Conservation (phyloP, 2,888 invertebrate species). For the Phymatocera aterrima region DNA sequence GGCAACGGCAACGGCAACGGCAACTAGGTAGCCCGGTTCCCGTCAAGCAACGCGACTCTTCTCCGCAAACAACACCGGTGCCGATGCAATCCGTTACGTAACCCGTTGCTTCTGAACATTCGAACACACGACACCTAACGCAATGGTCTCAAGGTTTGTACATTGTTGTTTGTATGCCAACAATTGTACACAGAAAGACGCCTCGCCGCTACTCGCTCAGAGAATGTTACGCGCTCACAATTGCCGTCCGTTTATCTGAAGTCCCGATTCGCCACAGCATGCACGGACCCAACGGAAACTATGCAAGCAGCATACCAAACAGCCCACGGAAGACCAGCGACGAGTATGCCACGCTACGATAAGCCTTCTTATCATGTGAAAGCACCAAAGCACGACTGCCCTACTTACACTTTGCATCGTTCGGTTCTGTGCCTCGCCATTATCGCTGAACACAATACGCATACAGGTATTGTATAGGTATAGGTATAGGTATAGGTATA, state of each 20-base stretch:
- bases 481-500: too few species aligned
- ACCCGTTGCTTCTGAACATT: constrained; percentile 62
- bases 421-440: not conserved
- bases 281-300: not conserved
- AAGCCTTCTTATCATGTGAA: constrained; percentile 72
- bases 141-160: constrained; percentile 67
- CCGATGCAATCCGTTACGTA: constrained; percentile 60
- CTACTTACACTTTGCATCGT: constrained; percentile 64
- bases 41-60: not conserved
- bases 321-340: constrained; percentile 46
- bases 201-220: not conserved
- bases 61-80: constrained; percentile 43
- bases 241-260: not conserved
- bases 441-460: not conserved
- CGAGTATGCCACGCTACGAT: constrained; percentile 60
- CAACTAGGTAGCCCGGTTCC: not conserved
- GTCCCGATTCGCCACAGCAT: not conserved
- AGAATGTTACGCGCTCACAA: not conserved
- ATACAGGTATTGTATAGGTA: too few species aligned
- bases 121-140: constrained; percentile 67
- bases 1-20: not conserved
- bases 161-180: constrained; percentile 66
- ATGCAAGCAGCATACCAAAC: not conserved
- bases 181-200: constrained; percentile 11
- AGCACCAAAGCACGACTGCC: constrained; percentile 73